These are phyloP conservation scores for Lipotes vexillifer DNA, from an alignment of 2,113 vertebrate genomes.

Conservation along the genomic window DNA sequence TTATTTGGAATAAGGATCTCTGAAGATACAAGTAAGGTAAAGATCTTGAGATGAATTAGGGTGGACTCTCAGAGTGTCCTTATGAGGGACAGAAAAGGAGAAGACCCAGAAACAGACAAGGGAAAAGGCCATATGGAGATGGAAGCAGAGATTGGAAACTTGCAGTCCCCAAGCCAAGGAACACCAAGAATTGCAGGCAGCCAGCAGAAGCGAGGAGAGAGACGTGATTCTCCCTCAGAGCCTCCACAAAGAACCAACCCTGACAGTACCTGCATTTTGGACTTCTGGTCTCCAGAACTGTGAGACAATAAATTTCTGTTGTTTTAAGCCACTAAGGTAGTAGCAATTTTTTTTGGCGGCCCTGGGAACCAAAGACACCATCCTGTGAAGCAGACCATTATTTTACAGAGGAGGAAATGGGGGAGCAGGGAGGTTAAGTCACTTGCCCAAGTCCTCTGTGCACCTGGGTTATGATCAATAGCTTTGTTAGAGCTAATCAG, in stretches of 20 bases:
- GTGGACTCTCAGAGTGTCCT: neutral
- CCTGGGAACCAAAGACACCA: fast-evolving
- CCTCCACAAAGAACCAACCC: no score
- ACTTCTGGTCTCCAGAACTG: neutral
- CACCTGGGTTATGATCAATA: neutral
- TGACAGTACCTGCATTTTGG: neutral
- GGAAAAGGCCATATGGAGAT: fast-evolving
- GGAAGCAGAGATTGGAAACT: neutral
- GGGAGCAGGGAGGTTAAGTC: neutral
- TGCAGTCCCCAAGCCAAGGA: neutral
- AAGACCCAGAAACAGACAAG: neutral
- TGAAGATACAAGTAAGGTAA: neutral
- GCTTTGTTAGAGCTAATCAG: neutral
- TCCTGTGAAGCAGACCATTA: fast-evolving
- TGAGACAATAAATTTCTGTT: neutral
- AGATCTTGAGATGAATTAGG: neutral
- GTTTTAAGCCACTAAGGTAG: neutral
- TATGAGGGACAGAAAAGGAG: neutral
- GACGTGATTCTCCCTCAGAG: neutral
- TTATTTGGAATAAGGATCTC: neutral
- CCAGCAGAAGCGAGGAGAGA: neutral
- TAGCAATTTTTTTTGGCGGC: neutral
- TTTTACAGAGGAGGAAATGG: neutral
- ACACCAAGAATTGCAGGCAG: neutral
- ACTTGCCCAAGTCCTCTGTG: no score